Evolutionary conservation across 2,888 invertebrate genomes (phyloP).

Genomic region (Caenorhabditis becei): DNA sequence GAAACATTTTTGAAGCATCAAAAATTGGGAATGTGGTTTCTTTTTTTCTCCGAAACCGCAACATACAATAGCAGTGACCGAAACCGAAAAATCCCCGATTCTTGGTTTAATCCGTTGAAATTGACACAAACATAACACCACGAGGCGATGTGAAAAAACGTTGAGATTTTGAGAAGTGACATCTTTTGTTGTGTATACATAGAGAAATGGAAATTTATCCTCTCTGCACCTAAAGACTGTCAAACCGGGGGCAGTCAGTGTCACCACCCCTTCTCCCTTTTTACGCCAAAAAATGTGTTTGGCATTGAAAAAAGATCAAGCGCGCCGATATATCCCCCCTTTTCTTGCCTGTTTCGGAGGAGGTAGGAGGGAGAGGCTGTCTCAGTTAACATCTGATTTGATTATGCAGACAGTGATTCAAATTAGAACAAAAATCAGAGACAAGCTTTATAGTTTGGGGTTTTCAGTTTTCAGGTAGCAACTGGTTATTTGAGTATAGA

Average conservation of each 20-base stretch:
- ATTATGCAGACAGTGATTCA: constrained; percentile 37
- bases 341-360: constrained; percentile 38
- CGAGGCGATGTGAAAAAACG: neutral
- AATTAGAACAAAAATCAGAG: neutral
- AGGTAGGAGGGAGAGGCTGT: constrained; percentile 1
- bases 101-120: constrained; percentile 36
- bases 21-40: too few species aligned
- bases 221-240: constrained; percentile 22
- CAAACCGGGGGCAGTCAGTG: constrained; percentile 42
- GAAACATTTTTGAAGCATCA: neutral
- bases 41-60: constrained; percentile 6
- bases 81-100: neutral
- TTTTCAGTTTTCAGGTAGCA: too few species aligned
- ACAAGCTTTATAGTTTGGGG: too few species aligned
- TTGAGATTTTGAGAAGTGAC: neutral
- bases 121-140: constrained; percentile 19
- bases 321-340: constrained; percentile 59
- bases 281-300: constrained; percentile 58
- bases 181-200: neutral
- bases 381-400: constrained; percentile 50
- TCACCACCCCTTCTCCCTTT: constrained; percentile 41
- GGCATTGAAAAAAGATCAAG: constrained; percentile 66
- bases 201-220: constrained; percentile 11
- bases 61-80: constrained; percentile 2
- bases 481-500: too few species aligned